Evolutionary conservation across 2,888 invertebrate genomes (phyloP), one percentile per base, ranked within the genome.

Genomic region (Eupithecia subfuscata): DNA sequence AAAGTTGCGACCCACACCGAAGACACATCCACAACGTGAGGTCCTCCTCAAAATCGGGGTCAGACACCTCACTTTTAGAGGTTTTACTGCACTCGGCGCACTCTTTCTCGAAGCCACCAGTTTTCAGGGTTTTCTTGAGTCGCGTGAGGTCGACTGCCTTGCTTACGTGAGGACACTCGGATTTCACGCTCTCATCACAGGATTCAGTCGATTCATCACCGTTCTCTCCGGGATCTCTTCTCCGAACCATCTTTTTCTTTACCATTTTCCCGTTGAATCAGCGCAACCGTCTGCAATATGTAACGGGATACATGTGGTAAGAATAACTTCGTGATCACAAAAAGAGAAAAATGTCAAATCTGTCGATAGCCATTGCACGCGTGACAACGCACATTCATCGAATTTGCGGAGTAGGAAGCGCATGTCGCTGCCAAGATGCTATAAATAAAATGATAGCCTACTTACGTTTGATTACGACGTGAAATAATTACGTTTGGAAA

Each of bases 1-100:
- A 98, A 34, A 96, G 95, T 86, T 97, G 97, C 65, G 96, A 92
- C 4, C 97, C 98, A 89, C 98, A 98, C 80, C 96, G 96, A 78
- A 98, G 92, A 86, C 98, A 98, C 92, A 98, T 95, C 97, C 97
- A 98, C 77, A 97, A 88, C 5, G 95, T 87, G 79, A 93, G 83
- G 85, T 95, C 92, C 89, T 95, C 91, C 85, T 96, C 93, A 78
- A 90, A 92, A 87, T 95, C 88, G 78, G 91, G 89, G 90, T 95
- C 89, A 77, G 89, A 90, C 16, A 91, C 88, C 77, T 92, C 94
- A 52, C 84, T 90, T 76, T 92, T 86, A 73, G 90, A 84, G 70
- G 83, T 89, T 90, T 96, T 96, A 86, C 95, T 90, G 91, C 96
- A 96, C 81, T 95, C 95, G 0, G 90, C 84, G 83, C 97, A 97